Evolutionary conservation across 2,888 invertebrate genomes (phyloP), one percentile per base, ranked within the genome.

Genomic region (Lasioglossum villosulum): DNA sequence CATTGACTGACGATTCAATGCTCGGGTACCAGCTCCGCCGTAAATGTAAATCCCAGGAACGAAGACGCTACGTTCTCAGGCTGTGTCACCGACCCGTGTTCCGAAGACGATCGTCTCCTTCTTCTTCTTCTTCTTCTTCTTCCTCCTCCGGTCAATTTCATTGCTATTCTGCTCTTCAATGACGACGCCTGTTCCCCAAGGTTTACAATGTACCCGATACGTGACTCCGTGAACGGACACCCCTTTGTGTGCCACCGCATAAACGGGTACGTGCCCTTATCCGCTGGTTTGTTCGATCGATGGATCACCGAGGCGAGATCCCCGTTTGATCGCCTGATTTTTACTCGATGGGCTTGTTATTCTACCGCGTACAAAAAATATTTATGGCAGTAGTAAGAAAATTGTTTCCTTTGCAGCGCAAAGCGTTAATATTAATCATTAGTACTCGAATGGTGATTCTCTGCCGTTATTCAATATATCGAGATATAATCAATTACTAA

Each of bases 1-100:
- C 86, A 78, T 78, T 89, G 90, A 89, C 83, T 87, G 87, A 87
- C 87, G 87, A 87, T 87, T 87, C 87, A 87, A 87, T 87, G 87
- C 87, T 52, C 73, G 78, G 63, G 30, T 45, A 39, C 63, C 37
- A 0, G 39, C 75, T 70, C 37, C 66, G n/a, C 63, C 72, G 78
- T 82, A 86, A 86, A 86, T 86, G 86, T 86, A 86, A 86, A 86
- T 86, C 78, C 85, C 8, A 16, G 63, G 37, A 48, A 85, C 74
- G 76, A 86, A 86, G 86, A 86, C 77, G 81, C 86, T 70, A 85
- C 73, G 71, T 66, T 77, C 76, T 34, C 34, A 42, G 77, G 37
- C 39, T 78, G 77, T 78, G 86, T 86, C 80, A 77, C 86, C 77
- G 86, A 85, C 59, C 86, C 76, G 19, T 75, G 80, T 75, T 68